These are phyloP conservation scores for Syrphus vitripennis DNA, from an alignment of 2,888 invertebrate genomes.

Conservation along the genomic window DNA sequence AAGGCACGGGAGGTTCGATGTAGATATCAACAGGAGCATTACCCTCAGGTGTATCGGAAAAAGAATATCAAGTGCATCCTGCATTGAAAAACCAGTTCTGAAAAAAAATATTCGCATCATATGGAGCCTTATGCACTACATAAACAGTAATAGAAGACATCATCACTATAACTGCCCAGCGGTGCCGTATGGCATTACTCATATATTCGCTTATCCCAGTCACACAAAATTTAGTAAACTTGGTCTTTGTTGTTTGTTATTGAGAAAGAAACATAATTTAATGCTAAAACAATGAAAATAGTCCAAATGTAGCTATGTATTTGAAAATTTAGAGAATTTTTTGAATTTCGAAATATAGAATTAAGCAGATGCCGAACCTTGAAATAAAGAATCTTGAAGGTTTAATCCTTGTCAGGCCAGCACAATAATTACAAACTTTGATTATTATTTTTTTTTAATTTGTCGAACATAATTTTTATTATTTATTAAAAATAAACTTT, in stretches of 20 bases:
- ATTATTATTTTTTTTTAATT: too few relatives aligned
- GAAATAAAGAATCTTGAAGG: too few relatives aligned
- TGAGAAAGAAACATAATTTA: background rate
- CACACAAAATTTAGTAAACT: background rate
- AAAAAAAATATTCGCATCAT: background rate
- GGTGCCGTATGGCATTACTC: background rate
- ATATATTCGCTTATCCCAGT: background rate
- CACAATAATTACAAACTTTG: too few relatives aligned
- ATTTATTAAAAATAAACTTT: too few relatives aligned
- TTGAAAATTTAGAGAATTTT: too few relatives aligned
- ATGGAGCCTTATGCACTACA: background rate
- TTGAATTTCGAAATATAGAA: too few relatives aligned
- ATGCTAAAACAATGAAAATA: background rate
- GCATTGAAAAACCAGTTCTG: background rate
- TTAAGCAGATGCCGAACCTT: too few relatives aligned
- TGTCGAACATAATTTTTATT: too few relatives aligned
- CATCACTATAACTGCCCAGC: background rate
- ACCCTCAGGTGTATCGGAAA: background rate
- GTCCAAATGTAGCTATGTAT: too few relatives aligned
- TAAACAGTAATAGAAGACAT: background rate
- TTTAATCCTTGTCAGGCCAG: too few relatives aligned
- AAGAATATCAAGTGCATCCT: background rate
- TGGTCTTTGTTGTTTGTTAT: background rate
- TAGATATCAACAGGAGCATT: background rate
- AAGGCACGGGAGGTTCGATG: background rate